Evolutionary conservation across 2,113 vertebrate genomes (phyloP).

Genomic region (Lagenorhynchus albirostris): DNA sequence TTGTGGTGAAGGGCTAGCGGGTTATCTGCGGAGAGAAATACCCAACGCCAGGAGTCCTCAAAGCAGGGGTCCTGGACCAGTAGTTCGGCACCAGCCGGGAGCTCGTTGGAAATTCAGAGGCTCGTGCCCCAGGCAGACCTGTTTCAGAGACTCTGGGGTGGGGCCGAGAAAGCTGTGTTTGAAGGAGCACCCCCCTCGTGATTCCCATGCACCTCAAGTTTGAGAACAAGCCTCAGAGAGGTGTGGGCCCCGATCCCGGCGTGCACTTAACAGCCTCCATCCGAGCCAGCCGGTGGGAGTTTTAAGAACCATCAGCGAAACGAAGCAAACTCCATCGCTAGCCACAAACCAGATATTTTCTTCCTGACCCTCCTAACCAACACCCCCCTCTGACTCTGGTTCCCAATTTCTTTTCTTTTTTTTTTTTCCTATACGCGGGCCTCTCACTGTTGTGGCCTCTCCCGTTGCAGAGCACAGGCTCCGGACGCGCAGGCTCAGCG

Average conservation of each 20-base stretch:
- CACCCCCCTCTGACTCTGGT: background rate
- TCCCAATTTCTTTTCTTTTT: background rate
- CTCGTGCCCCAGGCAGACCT: fast-evolving
- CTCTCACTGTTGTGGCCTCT: too few species aligned
- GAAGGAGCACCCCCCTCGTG: fast-evolving
- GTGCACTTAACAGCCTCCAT: fast-evolving
- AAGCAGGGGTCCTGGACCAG: background rate
- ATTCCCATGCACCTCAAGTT: background rate
- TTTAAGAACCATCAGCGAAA: fast-evolving
- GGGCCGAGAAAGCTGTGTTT: background rate
- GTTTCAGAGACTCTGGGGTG: fast-evolving
- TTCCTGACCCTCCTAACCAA: background rate
- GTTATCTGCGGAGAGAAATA: background rate
- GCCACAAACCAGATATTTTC: fast-evolving
- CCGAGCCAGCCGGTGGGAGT: fast-evolving
- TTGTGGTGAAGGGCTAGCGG: background rate
- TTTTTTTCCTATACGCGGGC: too few species aligned
- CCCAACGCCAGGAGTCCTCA: background rate
- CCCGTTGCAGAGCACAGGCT: too few species aligned
- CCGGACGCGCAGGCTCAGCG: too few species aligned
- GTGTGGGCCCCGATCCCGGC: background rate
- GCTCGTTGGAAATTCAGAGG: background rate
- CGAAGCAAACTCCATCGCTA: background rate
- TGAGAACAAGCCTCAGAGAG: background rate
- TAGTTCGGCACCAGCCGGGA: background rate